These are phyloP conservation scores for Aelia acuminata DNA, from an alignment of 2,888 invertebrate species.

Conservation along the genomic window DNA sequence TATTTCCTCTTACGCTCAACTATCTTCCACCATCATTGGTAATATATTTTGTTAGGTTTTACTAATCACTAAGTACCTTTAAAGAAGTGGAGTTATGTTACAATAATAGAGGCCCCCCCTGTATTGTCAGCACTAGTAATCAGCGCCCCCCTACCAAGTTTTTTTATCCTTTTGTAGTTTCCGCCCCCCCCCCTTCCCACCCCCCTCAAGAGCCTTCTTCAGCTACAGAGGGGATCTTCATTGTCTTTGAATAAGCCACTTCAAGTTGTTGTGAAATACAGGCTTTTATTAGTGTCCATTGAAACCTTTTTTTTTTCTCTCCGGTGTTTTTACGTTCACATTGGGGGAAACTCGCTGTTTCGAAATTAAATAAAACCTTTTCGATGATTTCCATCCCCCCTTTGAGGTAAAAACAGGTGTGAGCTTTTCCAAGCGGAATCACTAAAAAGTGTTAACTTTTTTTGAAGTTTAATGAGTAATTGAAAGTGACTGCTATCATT, in stretches of 20 bases:
- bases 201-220: neutral
- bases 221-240: neutral
- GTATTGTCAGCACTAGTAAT: neutral
- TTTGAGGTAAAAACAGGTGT: neutral
- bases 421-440: neutral
- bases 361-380: neutral
- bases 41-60: neutral
- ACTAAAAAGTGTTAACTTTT: neutral
- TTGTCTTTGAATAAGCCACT: constrained; percentile 14
- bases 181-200: neutral
- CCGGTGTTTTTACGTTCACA: no score
- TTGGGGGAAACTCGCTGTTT: no score
- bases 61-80: neutral
- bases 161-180: neutral
- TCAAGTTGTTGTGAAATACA: neutral
- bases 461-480: neutral
- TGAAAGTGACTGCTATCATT: neutral
- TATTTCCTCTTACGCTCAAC: no score
- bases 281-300: neutral
- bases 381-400: neutral
- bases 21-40: no score
- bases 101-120: neutral
- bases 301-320: neutral
- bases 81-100: neutral
- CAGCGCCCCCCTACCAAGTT: neutral